Percentiles rank a stretch among this genome's conserved stretches.
phyloP scores from a whole-genome alignment of 1,140 invertebrate genomes.

The Bombus cullumanus region DNA sequence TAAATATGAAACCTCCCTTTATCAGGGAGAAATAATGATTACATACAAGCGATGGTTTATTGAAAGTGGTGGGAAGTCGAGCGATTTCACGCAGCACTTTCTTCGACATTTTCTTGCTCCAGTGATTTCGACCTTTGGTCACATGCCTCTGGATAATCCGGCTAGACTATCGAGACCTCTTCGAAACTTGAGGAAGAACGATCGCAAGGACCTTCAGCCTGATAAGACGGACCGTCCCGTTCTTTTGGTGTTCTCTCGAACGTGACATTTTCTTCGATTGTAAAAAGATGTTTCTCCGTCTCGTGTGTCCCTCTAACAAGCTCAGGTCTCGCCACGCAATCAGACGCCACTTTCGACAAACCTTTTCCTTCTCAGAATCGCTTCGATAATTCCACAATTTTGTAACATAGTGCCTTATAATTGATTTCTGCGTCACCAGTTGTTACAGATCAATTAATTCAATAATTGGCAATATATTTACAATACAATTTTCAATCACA shows the following conservation, averaged over 20 bases:
- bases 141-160: slow-evolving; percentile 30
- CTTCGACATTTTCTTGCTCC: slow-evolving; percentile 18
- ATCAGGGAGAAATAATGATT: neutral
- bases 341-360: no score
- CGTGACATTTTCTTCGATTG: slow-evolving; percentile 41
- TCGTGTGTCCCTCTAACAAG: slow-evolving; percentile 9
- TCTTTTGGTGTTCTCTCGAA: slow-evolving; percentile 9
- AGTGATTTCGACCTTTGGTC: slow-evolving; percentile 3
- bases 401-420: neutral
- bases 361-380: neutral
- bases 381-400: no score
- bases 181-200: slow-evolving; percentile 20
- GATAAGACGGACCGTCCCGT: slow-evolving; percentile 24
- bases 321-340: slow-evolving; percentile 2
- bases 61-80: no score
- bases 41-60: neutral
- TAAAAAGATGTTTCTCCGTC: neutral
- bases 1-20: neutral
- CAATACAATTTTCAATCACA: no score
- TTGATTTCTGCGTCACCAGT: neutral
- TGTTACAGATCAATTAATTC: neutral
- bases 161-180: slow-evolving; percentile 27
- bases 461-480: no score
- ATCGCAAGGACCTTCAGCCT: neutral
- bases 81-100: neutral